A percentile compares a stretch with the other conserved stretches of the same genome.
Evolutionary conservation across 2,888 invertebrate species (phyloP).

Genomic region (Nemotelus nigrinus): DNA sequence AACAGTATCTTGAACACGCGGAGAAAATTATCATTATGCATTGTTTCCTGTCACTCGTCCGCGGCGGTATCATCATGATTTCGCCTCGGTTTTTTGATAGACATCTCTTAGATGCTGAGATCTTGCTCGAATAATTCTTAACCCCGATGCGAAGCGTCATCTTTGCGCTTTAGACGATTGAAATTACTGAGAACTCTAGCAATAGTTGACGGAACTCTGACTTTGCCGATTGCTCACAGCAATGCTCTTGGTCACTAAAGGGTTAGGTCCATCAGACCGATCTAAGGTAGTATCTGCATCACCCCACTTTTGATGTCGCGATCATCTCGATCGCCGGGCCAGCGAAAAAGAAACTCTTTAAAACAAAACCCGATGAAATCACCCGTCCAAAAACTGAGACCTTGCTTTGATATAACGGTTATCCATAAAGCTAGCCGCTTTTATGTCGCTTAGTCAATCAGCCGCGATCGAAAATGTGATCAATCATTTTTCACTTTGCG

Average conservation of each 20-base stretch:
- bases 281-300: not conserved
- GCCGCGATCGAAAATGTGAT: conserved; percentile 34
- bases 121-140: not conserved
- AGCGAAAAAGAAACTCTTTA: conserved; percentile 17
- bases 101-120: not conserved
- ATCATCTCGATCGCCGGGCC: conserved; percentile 12
- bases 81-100: not conserved
- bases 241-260: no score
- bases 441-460: not conserved
- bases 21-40: conserved; percentile 40
- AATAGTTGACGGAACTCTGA: no score
- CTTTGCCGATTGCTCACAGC: no score
- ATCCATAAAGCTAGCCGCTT: conserved; percentile 8
- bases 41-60: conserved; percentile 35
- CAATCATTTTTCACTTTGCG: conserved; percentile 38
- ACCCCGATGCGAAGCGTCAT: not conserved
- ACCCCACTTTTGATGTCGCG: conserved; percentile 7
- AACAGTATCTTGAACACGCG: not conserved
- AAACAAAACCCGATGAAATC: conserved; percentile 32
- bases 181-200: no score
- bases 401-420: conserved; percentile 4
- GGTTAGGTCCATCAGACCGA: no score
- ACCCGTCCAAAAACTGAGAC: not conserved
- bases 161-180: not conserved
- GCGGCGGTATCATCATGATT: conserved; percentile 9